phyloP scores from a whole-genome alignment of 2,797 vertebrate genomes.

The Rhinogobio ventralis region DNA sequence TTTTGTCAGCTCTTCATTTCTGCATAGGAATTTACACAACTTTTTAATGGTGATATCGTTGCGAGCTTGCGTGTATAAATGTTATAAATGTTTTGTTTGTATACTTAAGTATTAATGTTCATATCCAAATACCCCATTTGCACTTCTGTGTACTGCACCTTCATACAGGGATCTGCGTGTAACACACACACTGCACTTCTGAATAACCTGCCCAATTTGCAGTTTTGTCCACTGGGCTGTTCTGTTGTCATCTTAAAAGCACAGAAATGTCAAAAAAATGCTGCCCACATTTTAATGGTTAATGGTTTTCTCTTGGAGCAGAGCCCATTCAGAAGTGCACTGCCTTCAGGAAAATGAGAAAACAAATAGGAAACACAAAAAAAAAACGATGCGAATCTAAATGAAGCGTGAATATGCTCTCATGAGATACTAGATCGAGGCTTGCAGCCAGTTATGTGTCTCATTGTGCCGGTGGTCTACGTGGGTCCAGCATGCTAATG shows the following conservation, averaged over 20 bases:
- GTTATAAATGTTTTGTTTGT: slow-evolving; percentile 65
- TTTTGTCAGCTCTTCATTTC: slow-evolving; percentile 72
- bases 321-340: slow-evolving; percentile 77
- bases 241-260: slow-evolving; percentile 29
- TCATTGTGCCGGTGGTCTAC: slow-evolving; percentile 64
- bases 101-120: slow-evolving; percentile 49
- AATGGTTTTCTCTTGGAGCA: slow-evolving; percentile 43
- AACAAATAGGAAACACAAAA: slow-evolving; percentile 52
- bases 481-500: slow-evolving; percentile 71
- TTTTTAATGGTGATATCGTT: slow-evolving; percentile 63
- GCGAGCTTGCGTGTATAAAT: slow-evolving; percentile 67
- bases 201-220: slow-evolving; percentile 66
- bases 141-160: slow-evolving; percentile 55
- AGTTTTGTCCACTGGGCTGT: slow-evolving; percentile 32
- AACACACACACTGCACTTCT: slow-evolving; percentile 70
- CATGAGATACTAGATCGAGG: slow-evolving; percentile 24
- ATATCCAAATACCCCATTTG: slow-evolving; percentile 58
- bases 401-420: slow-evolving; percentile 45
- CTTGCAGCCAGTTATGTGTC: slow-evolving; percentile 56
- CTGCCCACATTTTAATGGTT: slow-evolving; percentile 9
- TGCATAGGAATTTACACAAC: slow-evolving; percentile 67
- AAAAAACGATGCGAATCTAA: slow-evolving; percentile 39
- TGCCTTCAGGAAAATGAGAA: slow-evolving; percentile 61
- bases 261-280: slow-evolving; percentile 13
- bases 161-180: neutral